phyloP scores from a whole-genome alignment of 2,113 vertebrate genomes.

The Nesospiza acunhae region DNA sequence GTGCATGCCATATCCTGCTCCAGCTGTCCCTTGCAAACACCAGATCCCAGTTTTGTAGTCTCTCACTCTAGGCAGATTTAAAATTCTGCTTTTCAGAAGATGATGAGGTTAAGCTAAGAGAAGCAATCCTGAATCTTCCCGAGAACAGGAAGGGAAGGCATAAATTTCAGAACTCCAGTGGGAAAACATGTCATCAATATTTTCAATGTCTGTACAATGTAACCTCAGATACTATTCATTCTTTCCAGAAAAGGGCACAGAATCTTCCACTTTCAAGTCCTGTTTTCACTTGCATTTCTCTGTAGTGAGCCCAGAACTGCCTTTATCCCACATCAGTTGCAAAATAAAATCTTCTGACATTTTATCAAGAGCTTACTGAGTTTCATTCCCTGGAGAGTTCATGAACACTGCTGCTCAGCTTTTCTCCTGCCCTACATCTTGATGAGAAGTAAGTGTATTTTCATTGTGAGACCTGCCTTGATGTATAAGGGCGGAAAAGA shows the following conservation, averaged over 20 bases:
- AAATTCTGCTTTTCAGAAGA: not conserved
- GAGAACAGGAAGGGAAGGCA: not conserved
- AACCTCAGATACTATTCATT: not conserved
- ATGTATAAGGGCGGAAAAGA: not conserved
- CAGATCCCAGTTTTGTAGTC: not conserved
- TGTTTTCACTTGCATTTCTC: not conserved
- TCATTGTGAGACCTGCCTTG: not conserved
- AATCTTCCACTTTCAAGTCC: not conserved
- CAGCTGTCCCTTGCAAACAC: not conserved
- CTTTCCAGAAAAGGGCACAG: not conserved
- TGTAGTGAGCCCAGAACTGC: not conserved
- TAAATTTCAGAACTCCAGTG: not conserved
- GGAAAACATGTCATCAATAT: not conserved
- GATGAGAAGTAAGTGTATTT: not conserved
- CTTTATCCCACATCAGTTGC: not conserved
- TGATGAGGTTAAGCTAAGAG: not conserved
- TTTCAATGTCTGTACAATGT: not conserved
- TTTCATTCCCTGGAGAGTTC: not conserved
- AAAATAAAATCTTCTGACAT: not conserved
- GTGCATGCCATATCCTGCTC: not conserved
- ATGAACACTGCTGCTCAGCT: not conserved
- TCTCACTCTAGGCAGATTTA: not conserved
- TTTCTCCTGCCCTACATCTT: not conserved
- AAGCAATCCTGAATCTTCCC: accelerated
- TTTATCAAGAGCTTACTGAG: not conserved